Percentiles rank a stretch among this genome's conserved stretches.
These are phyloP conservation scores for Nezara viridula DNA, from an alignment of 2,888 invertebrate species.

Conservation along the genomic window DNA sequence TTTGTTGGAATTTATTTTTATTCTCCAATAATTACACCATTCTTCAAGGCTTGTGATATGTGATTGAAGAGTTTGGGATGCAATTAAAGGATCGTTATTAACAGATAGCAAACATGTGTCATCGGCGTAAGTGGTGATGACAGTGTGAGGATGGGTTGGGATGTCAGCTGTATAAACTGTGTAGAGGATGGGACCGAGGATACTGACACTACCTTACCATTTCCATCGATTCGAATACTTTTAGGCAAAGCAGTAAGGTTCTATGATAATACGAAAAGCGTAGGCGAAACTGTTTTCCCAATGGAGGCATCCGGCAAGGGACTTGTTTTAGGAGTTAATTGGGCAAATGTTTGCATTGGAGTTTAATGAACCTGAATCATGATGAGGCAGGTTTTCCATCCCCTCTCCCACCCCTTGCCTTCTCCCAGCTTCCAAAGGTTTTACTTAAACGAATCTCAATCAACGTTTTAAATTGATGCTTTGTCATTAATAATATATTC, in stretches of 20 bases:
- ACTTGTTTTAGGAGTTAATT: conserved; percentile 38
- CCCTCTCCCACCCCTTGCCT: background rate
- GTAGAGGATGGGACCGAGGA: no score
- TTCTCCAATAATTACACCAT: no score
- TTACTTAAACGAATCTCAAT: background rate
- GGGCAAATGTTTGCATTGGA: conserved; percentile 38
- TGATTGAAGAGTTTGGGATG: no score
- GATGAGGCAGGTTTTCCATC: conserved; percentile 4
- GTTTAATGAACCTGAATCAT: conserved; percentile 23
- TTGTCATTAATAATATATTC: background rate
- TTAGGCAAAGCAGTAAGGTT: background rate
- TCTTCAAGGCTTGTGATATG: no score
- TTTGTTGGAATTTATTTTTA: no score
- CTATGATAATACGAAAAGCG: background rate
- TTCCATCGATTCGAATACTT: no score
- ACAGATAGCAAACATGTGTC: no score
- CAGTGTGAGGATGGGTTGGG: no score
- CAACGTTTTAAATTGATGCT: background rate
- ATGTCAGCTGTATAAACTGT: no score
- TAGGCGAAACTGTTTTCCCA: conserved; percentile 7
- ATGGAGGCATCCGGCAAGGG: background rate
- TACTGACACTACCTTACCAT: no score
- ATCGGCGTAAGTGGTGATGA: no score
- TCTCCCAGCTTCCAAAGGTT: background rate
- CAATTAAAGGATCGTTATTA: no score